A percentile compares a stretch with the other conserved stretches of the same genome.
phyloP scores from a whole-genome alignment of 2,888 invertebrate species.

The Heliconius hortense region DNA sequence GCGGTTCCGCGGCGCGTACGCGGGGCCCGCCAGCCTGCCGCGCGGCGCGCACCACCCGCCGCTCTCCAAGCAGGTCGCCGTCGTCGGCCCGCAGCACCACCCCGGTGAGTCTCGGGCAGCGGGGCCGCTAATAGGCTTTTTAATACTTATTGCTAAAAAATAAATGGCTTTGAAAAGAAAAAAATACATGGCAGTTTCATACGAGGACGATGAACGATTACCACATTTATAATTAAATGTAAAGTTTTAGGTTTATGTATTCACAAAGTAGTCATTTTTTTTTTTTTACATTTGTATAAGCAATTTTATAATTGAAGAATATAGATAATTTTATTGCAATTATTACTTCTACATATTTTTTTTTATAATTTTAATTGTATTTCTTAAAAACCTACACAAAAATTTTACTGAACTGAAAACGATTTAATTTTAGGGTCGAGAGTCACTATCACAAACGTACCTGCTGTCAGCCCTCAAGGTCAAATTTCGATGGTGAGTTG shows the following conservation, averaged over 20 bases:
- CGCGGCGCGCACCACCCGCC: slow-evolving; percentile 73
- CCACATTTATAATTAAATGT: too few relatives aligned
- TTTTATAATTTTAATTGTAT: not conserved
- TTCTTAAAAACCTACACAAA: not conserved
- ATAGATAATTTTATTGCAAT: too few relatives aligned
- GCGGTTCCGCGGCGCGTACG: slow-evolving; percentile 54
- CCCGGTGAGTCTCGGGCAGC: slow-evolving; percentile 33
- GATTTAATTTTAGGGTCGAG: slow-evolving; percentile 73
- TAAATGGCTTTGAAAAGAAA: too few relatives aligned
- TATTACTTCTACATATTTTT: not conserved
- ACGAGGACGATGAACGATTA: too few relatives aligned
- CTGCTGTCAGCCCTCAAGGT: slow-evolving; percentile 83
- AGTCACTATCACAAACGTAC: slow-evolving; percentile 79
- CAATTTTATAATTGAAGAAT: too few relatives aligned
- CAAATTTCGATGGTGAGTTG: slow-evolving; percentile 85
- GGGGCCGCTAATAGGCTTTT: too few relatives aligned
- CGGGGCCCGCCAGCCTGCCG: slow-evolving; percentile 71
- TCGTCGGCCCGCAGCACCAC: slow-evolving; percentile 53
- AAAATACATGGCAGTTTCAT: too few relatives aligned
- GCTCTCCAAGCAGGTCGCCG: slow-evolving; percentile 55
- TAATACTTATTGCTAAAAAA: too few relatives aligned
- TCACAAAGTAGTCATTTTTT: too few relatives aligned
- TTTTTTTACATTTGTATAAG: too few relatives aligned
- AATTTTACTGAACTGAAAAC: not conserved
- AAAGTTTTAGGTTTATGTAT: too few relatives aligned